These are phyloP conservation scores for Alauda arvensis DNA, from an alignment of 2,797 vertebrate species.

Conservation along the genomic window DNA sequence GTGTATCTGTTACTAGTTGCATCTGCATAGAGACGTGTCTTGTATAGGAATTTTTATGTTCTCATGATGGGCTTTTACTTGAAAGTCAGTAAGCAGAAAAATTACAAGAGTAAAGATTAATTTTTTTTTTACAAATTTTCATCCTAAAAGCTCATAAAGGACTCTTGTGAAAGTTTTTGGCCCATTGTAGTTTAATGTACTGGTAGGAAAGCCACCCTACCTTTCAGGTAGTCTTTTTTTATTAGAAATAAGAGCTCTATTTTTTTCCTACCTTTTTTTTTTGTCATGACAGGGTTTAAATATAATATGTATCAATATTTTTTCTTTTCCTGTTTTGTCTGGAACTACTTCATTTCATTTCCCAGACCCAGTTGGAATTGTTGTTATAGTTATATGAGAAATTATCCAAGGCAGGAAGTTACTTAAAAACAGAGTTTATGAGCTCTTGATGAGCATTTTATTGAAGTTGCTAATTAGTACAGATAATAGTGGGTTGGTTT, in stretches of 20 bases:
- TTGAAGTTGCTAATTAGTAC: background rate
- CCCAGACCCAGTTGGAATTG: background rate
- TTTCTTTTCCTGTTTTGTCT: background rate
- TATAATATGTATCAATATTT: background rate
- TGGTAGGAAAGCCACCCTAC: background rate
- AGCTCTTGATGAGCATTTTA: background rate
- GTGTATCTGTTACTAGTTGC: background rate
- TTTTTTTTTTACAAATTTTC: background rate
- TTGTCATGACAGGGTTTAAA: background rate
- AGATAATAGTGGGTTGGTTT: background rate
- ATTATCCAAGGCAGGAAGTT: background rate
- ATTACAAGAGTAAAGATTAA: background rate
- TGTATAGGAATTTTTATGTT: background rate
- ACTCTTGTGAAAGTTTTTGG: background rate
- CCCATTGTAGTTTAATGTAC: background rate
- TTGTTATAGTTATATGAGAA: background rate
- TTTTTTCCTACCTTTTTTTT: background rate
- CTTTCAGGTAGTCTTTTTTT: background rate
- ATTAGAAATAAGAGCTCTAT: background rate
- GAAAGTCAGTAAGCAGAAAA: background rate
- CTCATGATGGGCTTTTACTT: background rate
- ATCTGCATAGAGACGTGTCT: background rate
- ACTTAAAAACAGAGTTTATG: background rate
- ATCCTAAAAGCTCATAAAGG: background rate
- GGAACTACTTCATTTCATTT: background rate